A percentile compares a stretch with the other conserved stretches of the same genome.
Conservation (phyloP, 2,888 invertebrate genomes). For the Erynnis tages region DNA sequence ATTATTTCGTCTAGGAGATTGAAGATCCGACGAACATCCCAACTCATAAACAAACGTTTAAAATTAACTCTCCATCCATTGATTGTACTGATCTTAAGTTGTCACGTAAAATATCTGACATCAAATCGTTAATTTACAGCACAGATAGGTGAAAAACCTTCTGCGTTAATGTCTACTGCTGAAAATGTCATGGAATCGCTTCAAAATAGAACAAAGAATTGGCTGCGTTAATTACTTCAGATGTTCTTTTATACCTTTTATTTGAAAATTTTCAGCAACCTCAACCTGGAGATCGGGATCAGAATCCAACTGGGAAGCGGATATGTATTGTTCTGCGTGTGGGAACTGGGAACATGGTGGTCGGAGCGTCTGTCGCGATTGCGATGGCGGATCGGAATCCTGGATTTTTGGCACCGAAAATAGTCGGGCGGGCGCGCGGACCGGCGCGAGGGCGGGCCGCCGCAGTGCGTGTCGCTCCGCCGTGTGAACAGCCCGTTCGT, state of each 20-base stretch:
- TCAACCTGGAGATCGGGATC: constrained; percentile 1
- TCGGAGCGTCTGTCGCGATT: constrained; percentile 51
- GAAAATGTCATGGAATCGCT: too few relatives aligned
- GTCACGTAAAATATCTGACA: too few relatives aligned
- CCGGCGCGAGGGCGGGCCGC: constrained; percentile 61
- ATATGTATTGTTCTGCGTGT: constrained; percentile 37
- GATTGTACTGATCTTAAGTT: too few relatives aligned
- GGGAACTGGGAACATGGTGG: constrained; percentile 56
- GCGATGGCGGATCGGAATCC: constrained; percentile 68
- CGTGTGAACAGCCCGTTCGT: constrained; percentile 78
- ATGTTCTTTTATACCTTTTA: background rate
- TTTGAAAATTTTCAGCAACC: background rate
- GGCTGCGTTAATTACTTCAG: too few relatives aligned
- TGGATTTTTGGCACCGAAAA: constrained; percentile 81
- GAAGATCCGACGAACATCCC: too few relatives aligned
- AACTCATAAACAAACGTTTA: too few relatives aligned
- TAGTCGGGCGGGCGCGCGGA: constrained; percentile 74
- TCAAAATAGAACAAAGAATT: too few relatives aligned
- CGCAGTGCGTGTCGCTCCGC: constrained; percentile 82
- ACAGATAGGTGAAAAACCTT: too few relatives aligned
- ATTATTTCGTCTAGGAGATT: too few relatives aligned
- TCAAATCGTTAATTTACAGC: too few relatives aligned
- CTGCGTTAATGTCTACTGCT: too few relatives aligned
- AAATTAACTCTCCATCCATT: too few relatives aligned
- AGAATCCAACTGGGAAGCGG: constrained; percentile 14